phyloP scores from a whole-genome alignment of 2,113 vertebrate genomes.

The Colius striatus region DNA sequence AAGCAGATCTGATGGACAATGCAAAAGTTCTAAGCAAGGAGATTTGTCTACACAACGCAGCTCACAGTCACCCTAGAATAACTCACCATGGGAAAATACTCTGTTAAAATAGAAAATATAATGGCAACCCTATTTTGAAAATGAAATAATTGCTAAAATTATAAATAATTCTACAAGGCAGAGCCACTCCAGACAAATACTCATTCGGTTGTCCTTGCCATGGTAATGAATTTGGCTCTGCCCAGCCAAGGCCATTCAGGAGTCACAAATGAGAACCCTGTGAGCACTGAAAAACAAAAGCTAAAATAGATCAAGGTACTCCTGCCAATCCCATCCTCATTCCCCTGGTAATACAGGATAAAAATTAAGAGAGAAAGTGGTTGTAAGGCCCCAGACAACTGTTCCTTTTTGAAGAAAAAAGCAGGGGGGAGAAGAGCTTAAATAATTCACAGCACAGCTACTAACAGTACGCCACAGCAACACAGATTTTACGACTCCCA shows the following conservation, averaged over 20 bases:
- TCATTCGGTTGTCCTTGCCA: not conserved
- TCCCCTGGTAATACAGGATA: not conserved
- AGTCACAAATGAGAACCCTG: not conserved
- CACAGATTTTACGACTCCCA: not conserved
- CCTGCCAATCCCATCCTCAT: not conserved
- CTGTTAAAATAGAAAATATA: not conserved
- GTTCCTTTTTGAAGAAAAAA: not conserved
- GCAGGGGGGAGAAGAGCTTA: not conserved
- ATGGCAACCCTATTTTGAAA: not conserved
- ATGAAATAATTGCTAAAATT: conserved; percentile 20
- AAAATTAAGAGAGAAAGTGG: not conserved
- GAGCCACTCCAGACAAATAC: not conserved
- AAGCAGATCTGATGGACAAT: not conserved
- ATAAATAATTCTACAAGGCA: not conserved
- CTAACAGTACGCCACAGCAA: not conserved
- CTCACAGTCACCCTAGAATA: not conserved
- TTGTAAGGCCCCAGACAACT: not conserved
- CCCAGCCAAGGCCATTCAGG: not conserved
- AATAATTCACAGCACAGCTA: not conserved
- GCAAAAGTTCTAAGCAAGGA: not conserved
- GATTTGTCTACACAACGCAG: not conserved
- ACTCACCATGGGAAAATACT: not conserved
- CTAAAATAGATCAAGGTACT: not conserved
- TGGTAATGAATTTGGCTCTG: not conserved
- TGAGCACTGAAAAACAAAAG: not conserved